These are phyloP conservation scores for Globodera ellingtonae DNA, from an alignment of 1,140 invertebrate species.

Conservation along the genomic window DNA sequence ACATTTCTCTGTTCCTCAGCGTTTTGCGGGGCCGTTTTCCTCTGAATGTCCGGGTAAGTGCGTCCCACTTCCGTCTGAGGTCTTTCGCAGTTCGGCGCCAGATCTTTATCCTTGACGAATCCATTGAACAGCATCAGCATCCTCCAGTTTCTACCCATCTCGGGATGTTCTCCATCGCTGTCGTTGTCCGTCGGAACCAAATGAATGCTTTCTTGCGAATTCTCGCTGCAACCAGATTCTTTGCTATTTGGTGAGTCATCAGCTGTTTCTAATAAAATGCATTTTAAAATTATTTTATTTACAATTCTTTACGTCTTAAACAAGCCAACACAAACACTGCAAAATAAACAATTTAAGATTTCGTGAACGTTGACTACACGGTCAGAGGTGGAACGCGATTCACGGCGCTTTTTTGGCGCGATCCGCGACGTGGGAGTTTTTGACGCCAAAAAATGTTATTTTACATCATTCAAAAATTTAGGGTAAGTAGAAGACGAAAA, in stretches of 20 bases:
- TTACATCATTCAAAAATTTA: too few species aligned
- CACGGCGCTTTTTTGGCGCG: too few species aligned
- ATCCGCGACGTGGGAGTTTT: too few species aligned
- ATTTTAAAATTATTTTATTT: background rate
- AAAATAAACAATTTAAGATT: too few species aligned
- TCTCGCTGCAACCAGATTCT: background rate
- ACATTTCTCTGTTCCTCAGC: background rate
- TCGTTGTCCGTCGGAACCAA: background rate
- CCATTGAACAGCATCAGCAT: constrained; percentile 36
- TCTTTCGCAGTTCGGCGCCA: constrained; percentile 34
- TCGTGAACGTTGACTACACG: too few species aligned
- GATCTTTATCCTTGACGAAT: constrained; percentile 30
- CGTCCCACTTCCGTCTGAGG: constrained; percentile 35
- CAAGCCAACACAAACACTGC: too few species aligned
- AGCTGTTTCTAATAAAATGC: background rate
- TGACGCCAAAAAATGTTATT: too few species aligned
- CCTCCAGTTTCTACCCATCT: constrained; percentile 42
- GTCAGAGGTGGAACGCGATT: too few species aligned
- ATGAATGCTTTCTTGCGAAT: background rate
- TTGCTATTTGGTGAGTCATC: background rate
- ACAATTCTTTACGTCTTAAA: background rate
- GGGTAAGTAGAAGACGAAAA: too few species aligned
- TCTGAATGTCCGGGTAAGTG: constrained; percentile 17
- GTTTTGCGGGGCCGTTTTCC: background rate
- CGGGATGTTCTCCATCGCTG: constrained; percentile 26